Conservation (phyloP, 2,797 vertebrate species). For the Esox masquinongy region DNA sequence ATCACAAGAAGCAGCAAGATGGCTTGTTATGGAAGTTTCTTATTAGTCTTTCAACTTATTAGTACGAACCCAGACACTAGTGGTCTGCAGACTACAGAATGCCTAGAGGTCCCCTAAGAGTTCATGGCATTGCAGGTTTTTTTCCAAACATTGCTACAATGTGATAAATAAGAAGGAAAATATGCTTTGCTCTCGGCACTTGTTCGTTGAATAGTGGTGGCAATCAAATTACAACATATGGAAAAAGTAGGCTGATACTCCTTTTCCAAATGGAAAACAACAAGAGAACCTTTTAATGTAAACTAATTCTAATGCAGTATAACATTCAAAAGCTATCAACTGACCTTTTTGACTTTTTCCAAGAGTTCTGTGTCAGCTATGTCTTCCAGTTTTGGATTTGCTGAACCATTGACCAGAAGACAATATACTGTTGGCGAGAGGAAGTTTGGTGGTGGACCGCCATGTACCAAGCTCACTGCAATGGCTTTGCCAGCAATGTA, state of each 20-base stretch:
- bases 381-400: too few species aligned
- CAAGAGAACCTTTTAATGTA: slow-evolving; percentile 6
- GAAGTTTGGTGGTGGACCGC: too few species aligned
- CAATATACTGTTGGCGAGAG: too few species aligned
- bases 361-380: slow-evolving; percentile 18
- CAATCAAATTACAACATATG: background rate
- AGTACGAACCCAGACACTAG: slow-evolving; percentile 10
- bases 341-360: slow-evolving; percentile 22
- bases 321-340: slow-evolving; percentile 8
- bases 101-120: slow-evolving; percentile 2
- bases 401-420: too few species aligned
- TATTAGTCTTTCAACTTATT: slow-evolving; percentile 15
- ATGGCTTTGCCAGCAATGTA: slow-evolving; percentile 16
- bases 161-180: slow-evolving; percentile 1
- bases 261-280: slow-evolving; percentile 5
- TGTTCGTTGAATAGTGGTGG: slow-evolving; percentile 2
- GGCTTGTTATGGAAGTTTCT: slow-evolving; percentile 17
- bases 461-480: slow-evolving; percentile 22
- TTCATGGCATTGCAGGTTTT: too few species aligned
- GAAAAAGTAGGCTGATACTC: background rate
- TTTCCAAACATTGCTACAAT: background rate
- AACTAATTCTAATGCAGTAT: slow-evolving; percentile 3
- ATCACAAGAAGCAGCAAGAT: slow-evolving; percentile 19
- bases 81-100: slow-evolving; percentile 7
- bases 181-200: background rate